Percentiles rank a stretch among this genome's conserved stretches.
Evolutionary conservation across 2,888 invertebrate genomes (phyloP).

Genomic region (Scaptomyza flava): DNA sequence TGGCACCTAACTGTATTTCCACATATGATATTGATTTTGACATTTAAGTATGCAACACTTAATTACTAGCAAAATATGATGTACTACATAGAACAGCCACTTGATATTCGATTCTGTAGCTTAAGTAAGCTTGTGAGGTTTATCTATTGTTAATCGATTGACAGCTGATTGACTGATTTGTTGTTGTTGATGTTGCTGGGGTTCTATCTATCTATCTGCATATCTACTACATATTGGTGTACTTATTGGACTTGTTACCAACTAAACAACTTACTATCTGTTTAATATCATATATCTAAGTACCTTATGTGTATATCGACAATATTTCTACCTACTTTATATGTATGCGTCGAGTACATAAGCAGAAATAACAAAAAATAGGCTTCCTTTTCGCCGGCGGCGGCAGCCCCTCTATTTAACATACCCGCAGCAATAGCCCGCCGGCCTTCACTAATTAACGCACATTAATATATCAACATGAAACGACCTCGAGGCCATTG

Average conservation of each 20-base stretch:
- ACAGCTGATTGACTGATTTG: constrained; percentile 14
- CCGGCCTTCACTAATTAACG: constrained; percentile 66
- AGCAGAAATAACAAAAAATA: constrained; percentile 33
- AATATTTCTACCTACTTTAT: constrained; percentile 15
- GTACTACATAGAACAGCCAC: not conserved
- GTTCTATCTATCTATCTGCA: not conserved
- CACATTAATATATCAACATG: constrained; percentile 77
- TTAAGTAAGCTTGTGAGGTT: not conserved
- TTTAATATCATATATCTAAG: constrained; percentile 18
- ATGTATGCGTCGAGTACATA: constrained; percentile 19
- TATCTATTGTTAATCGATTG: constrained; percentile 35
- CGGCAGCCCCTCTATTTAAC: not conserved
- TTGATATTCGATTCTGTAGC: not conserved
- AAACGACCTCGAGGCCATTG: constrained; percentile 73
- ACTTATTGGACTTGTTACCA: constrained; percentile 2
- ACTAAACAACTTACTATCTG: constrained; percentile 11
- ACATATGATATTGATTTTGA: not conserved
- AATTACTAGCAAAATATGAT: not conserved
- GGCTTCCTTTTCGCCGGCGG: not conserved
- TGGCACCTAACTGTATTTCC: too few relatives aligned
- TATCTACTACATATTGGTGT: not conserved
- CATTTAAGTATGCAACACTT: constrained; percentile 14
- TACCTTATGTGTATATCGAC: too few relatives aligned
- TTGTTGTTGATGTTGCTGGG: not conserved
- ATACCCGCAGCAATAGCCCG: constrained; percentile 16